Base-by-base conservation (phyloP, 1,140 invertebrate species). In the Teleopsis dalmanni region DNA sequence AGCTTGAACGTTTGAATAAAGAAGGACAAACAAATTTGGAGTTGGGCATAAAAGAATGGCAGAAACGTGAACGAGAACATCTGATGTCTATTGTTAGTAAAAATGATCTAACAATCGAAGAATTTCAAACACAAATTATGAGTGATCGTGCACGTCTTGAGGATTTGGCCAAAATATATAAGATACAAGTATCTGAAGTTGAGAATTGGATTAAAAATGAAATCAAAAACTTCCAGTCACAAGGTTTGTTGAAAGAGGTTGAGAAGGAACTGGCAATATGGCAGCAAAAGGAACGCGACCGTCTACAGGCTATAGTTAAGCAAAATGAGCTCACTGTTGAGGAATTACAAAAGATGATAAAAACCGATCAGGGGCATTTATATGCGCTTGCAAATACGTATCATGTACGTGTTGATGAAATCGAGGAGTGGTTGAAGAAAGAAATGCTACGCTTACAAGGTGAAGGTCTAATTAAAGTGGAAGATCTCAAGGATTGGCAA, bases 401-500 rank as follows among this genome's bases (percentile, higher is more conserved):
- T 21, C 63, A 68, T 21, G 38, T 68, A 3, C 51, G 47, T 7
- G 60, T 68, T 1, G 61, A 63, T 6, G 65, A 68, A 38, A 60
- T 68, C 1, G 59, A 68, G 38, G 62, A 68, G 0, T 68, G 65
- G 65, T 34, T 68, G 2, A 64, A 68, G 36, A 58, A 68, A 44
- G 65, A 68, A 34, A 38, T 68, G 19, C 6, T 57, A 35, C 60
- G 65, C 3, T 41, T 68, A 9, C 60, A 68, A 25, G 57, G 47
- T n/a, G 55, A 65, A 37, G 65, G 65, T 11, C 51, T 68, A 3
- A 47, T 68, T 25, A 68, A 65, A 47, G 58, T 53, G 0, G 65
- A 68, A 33, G 51, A 66, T 4, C 21, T 69, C 5, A 62, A 68
- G 44, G 62, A 68, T 25, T 69, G 65, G 65, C 65, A 69, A 41